Conservation (phyloP, 1,140 invertebrate species). For the Cheumatopsyche charites region DNA sequence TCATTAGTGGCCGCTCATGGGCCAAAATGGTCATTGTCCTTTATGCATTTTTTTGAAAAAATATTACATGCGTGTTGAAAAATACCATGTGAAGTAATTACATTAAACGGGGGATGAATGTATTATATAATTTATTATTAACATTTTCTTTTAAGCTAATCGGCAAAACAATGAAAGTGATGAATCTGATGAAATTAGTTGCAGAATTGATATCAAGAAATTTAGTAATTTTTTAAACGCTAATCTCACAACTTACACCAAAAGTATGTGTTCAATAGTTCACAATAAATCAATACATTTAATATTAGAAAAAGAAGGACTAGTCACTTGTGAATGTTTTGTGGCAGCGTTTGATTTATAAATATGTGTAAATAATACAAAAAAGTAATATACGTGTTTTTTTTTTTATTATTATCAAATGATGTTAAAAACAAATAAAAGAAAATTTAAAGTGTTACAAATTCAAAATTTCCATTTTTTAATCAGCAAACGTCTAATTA, state of each 20-base stretch:
- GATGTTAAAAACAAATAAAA: not conserved
- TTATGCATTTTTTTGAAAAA: too few relatives aligned
- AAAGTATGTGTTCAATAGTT: slow-evolving; percentile 56
- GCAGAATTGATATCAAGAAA: slow-evolving; percentile 58
- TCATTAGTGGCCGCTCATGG: too few relatives aligned
- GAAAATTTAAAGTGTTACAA: not conserved
- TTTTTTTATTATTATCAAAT: not conserved
- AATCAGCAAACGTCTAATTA: too few relatives aligned
- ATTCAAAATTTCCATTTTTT: too few relatives aligned
- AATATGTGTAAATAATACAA: too few relatives aligned
- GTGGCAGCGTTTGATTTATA: slow-evolving; percentile 49
- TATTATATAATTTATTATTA: too few relatives aligned
- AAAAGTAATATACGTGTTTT: too few relatives aligned
- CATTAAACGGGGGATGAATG: too few relatives aligned
- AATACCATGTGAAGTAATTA: too few relatives aligned
- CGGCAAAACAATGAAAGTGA: slow-evolving; percentile 41
- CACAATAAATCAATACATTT: slow-evolving; percentile 56
- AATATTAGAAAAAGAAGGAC: slow-evolving; percentile 56
- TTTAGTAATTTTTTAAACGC: slow-evolving; percentile 58
- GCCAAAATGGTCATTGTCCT: too few relatives aligned
- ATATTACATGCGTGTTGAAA: too few relatives aligned
- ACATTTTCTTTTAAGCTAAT: slow-evolving; percentile 33
- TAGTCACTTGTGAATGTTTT: slow-evolving; percentile 59
- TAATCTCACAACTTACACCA: slow-evolving; percentile 56
- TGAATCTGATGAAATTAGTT: slow-evolving; percentile 44